phyloP scores from a whole-genome alignment of 2,113 vertebrate species.

The Ammospiza nelsoni region DNA sequence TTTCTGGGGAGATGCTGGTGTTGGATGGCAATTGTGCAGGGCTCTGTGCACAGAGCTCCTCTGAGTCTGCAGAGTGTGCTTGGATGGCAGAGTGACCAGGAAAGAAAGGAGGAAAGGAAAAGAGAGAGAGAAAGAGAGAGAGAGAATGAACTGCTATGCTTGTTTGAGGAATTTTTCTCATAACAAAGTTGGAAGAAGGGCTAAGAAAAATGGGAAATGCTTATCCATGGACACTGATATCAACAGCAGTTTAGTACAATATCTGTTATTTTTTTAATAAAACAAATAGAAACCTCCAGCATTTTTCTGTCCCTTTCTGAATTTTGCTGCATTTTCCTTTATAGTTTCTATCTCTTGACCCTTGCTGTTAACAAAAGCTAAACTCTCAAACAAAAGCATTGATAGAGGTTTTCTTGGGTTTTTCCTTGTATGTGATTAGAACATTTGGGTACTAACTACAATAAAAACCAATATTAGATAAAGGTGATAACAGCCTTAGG shows the following conservation, averaged over 20 bases:
- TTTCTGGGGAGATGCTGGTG: neutral
- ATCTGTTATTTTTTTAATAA: neutral
- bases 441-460: neutral
- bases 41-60: neutral
- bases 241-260: neutral
- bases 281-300: neutral
- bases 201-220: neutral
- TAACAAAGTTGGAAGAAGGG: neutral
- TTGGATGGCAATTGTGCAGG: neutral
- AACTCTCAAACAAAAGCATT: neutral
- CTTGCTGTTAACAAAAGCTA: neutral
- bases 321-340: neutral
- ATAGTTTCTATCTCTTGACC: neutral
- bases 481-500: neutral
- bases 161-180: neutral
- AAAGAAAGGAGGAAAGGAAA: neutral
- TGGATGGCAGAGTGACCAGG: neutral
- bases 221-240: neutral
- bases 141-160: neutral
- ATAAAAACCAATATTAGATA: neutral
- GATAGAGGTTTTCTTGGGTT: neutral
- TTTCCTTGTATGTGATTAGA: neutral
- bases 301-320: neutral
- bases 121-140: neutral
- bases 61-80: neutral